Evolutionary conservation across 2,797 vertebrate species (phyloP).

Genomic region (Mus caroli): DNA sequence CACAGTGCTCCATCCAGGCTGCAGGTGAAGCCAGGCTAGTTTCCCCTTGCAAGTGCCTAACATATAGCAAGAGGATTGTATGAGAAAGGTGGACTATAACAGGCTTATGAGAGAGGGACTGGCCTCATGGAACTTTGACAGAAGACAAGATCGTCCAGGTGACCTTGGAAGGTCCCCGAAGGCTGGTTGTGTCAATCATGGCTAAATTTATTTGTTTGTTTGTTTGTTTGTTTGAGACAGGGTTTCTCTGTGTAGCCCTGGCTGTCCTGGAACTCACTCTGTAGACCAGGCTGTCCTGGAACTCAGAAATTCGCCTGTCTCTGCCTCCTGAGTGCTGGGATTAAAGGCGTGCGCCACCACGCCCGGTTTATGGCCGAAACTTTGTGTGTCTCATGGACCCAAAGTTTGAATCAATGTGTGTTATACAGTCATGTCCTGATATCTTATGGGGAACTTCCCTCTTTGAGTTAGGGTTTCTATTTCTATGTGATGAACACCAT

Average conservation of each 20-base stretch:
- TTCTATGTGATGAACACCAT: background rate
- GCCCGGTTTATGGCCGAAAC: background rate
- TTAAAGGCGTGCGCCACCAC: too few species aligned
- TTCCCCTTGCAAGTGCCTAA: background rate
- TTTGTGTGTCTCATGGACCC: background rate
- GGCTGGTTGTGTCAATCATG: background rate
- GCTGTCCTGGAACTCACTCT: too few species aligned
- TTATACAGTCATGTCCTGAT: background rate
- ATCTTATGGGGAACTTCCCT: background rate
- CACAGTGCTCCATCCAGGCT: background rate
- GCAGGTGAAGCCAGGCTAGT: background rate
- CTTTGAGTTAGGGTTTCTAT: background rate
- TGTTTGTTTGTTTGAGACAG: too few species aligned
- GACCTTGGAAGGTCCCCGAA: background rate
- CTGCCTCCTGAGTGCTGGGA: too few species aligned
- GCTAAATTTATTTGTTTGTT: too few species aligned
- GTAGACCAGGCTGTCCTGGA: too few species aligned
- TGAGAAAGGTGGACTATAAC: rapidly evolving
- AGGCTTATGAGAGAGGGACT: rapidly evolving
- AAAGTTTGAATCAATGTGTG: background rate
- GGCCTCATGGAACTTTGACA: background rate
- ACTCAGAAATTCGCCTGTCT: too few species aligned
- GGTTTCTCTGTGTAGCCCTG: too few species aligned
- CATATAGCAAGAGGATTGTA: background rate
- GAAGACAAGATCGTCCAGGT: background rate